Conservation (phyloP, 35 echinoderm and acorn worm genomes). For the Ptychodera flava region DNA sequence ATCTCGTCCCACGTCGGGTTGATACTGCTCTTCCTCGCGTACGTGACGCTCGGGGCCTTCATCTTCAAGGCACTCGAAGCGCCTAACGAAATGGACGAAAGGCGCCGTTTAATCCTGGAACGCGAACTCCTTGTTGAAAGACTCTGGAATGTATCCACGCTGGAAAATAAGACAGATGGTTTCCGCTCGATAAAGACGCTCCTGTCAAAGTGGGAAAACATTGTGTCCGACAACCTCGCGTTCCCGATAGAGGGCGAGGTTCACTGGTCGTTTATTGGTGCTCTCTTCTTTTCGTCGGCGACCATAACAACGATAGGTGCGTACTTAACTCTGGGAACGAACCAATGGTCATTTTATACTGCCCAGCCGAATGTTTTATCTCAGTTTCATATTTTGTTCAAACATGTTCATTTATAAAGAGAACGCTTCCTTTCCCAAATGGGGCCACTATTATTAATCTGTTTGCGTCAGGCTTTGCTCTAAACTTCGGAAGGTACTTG, state of each 20-base stretch:
- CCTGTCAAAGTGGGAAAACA: background rate
- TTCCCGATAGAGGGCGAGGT: constrained; percentile 15
- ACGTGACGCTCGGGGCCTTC: constrained; percentile 38
- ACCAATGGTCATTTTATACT: no score
- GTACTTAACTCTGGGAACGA: no score
- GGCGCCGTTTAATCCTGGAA: background rate
- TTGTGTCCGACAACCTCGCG: background rate
- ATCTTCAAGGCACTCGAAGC: constrained; percentile 42
- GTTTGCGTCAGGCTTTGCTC: no score
- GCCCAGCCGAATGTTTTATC: no score
- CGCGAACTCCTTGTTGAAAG: background rate
- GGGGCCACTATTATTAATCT: no score
- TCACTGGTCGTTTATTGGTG: constrained; percentile 40
- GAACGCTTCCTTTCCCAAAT: no score
- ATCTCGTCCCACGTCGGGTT: constrained; percentile 16
- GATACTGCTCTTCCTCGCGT: constrained; percentile 29
- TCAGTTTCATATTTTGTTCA: no score
- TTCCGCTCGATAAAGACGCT: background rate
- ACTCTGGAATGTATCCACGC: background rate
- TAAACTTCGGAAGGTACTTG: no score
- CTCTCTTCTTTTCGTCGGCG: constrained; percentile 62
- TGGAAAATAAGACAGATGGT: background rate
- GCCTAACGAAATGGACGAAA: constrained; percentile 18
- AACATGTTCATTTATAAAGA: no score
- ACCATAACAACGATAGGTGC: constrained; percentile 60